Evolutionary conservation across 2,113 vertebrate species (phyloP), one percentile per base, ranked within the genome.

Genomic region (Melanotaenia duboulayi): DNA sequence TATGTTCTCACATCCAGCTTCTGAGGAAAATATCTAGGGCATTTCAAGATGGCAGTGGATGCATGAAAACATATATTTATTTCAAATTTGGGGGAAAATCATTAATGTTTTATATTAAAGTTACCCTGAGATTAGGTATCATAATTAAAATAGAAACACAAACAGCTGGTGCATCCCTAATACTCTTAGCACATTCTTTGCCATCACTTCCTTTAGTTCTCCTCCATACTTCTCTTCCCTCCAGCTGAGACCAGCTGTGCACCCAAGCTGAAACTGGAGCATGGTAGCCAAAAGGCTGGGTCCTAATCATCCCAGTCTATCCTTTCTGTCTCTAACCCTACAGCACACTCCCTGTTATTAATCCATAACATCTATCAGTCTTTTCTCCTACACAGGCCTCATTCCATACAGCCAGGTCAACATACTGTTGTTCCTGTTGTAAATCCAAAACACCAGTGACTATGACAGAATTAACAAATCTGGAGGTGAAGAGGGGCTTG

Each of bases 371-470:
- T 78, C 51, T 19, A 50, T 51, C 50, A 54, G 50, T 70, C 55
- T 79, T 56, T 50, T 76, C 82, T 83, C 69, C 51, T 49, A 65
- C 24, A 2, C 49, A 62, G 66, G 42, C 57, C 23, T 75, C 57
- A 69, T 88, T 82, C 81, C 81, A 80, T 83, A 84, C 55, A 56
- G 59, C 63, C 64, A 46, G 3, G 44, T 28, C 17, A 2, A 84
- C 7, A n/a, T n/a, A n/a, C n/a, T n/a, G 20, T 58, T 55, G 85
- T 75, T 85, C 81, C 67, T 74, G 77, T 70, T 19, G 0, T 81
- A 73, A 81, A 80, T 84, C 67, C 50, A 80, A 61, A 70, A 63
- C 14, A 64, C 44, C 56, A 66, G 22, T 11, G 57, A 61, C 65
- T 49, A 55, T 67, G 39, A 23, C 54, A 39, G 46, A 65, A 48